Percentiles rank a stretch among this genome's conserved stretches.
Evolutionary conservation across 2,797 vertebrate species (phyloP).

Genomic region (Buphagus erythrorhynchus): DNA sequence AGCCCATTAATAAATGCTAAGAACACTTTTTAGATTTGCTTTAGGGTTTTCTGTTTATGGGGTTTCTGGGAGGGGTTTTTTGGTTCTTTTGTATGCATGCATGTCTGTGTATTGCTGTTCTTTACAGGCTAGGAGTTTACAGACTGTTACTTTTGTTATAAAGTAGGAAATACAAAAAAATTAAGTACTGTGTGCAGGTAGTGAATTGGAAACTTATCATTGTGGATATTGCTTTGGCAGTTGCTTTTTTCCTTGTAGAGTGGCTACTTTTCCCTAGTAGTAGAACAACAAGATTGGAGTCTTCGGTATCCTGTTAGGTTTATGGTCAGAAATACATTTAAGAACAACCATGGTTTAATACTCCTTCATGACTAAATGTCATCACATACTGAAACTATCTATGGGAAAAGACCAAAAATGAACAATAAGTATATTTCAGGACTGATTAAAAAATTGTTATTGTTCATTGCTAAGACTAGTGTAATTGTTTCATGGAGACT

Average conservation of each 20-base stretch:
- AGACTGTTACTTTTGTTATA: not conserved
- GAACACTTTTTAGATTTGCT: not conserved
- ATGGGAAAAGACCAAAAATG: accelerated
- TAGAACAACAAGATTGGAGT: not conserved
- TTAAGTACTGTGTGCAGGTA: not conserved
- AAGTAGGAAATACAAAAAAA: not conserved
- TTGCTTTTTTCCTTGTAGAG: not conserved
- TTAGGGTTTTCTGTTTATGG: not conserved
- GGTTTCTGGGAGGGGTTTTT: not conserved
- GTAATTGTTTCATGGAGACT: not conserved
- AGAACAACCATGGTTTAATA: not conserved
- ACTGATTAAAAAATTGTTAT: not conserved
- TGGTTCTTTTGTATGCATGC: accelerated
- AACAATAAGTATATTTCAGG: not conserved
- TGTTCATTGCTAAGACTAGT: not conserved
- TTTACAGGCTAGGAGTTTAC: not conserved
- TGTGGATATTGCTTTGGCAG: not conserved
- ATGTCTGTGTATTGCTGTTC: not conserved
- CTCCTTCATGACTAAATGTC: not conserved
- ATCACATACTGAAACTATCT: not conserved
- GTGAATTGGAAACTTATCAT: not conserved
- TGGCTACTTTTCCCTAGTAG: not conserved
- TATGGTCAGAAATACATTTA: not conserved
- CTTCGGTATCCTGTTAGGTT: not conserved
- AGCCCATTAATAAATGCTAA: not conserved